A percentile compares a stretch with the other conserved stretches of the same genome.
Evolutionary conservation across 2,797 vertebrate species (phyloP).

Genomic region (Streptopelia turtur): DNA sequence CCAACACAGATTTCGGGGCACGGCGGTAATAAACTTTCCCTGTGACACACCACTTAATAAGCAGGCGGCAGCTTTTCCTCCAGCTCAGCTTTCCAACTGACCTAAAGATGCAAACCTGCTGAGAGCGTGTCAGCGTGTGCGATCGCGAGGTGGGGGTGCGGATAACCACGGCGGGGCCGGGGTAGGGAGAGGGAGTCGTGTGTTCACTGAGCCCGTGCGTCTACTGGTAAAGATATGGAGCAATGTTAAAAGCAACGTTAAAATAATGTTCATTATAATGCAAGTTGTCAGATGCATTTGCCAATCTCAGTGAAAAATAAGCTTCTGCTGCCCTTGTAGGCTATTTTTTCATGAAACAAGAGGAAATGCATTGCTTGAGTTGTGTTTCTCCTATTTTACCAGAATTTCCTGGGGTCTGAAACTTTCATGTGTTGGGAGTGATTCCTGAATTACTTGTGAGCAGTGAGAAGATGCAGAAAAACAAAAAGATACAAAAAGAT

Average conservation of each 20-base stretch:
- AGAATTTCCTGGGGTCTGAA: not conserved
- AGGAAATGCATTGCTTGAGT: not conserved
- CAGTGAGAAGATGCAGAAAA: not conserved
- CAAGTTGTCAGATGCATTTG: slow-evolving; percentile 5
- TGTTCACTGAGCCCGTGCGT: not conserved
- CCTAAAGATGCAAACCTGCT: not conserved
- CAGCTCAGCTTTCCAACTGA: not conserved
- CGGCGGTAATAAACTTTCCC: not conserved
- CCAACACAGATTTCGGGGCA: not conserved
- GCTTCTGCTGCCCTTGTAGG: not conserved
- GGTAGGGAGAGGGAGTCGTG: not conserved
- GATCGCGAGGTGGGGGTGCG: not conserved
- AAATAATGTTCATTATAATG: not conserved
- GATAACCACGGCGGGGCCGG: not conserved
- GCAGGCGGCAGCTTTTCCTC: not conserved
- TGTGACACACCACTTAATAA: slow-evolving; percentile 32
- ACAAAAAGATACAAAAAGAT: not conserved
- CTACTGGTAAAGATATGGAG: not conserved
- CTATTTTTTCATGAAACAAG: not conserved
- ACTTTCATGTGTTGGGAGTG: not conserved
- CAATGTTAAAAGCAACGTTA: not conserved
- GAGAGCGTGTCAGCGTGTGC: not conserved
- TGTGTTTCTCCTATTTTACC: not conserved
- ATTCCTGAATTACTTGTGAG: not conserved
- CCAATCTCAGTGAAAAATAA: not conserved